Evolutionary conservation across 1,140 invertebrate genomes (phyloP), one percentile per base, ranked within the genome.

Genomic region (Macrobrachium rosenbergii): DNA sequence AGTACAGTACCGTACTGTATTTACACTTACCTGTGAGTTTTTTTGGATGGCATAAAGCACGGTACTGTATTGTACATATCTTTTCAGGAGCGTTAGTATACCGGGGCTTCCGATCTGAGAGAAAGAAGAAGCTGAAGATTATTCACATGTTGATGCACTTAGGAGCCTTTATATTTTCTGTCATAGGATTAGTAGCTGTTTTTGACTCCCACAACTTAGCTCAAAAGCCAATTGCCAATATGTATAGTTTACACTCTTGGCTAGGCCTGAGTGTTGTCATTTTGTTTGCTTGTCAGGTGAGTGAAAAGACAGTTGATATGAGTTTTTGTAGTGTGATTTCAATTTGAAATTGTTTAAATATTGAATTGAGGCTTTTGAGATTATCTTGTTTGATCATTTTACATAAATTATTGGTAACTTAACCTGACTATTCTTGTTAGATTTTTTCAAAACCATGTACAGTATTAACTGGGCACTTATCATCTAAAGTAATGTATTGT

Each of bases 171-270:
- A 93, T 96, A 81, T 93, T 95, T 16, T 91, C 95, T 59, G 94
- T 98, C 90, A 94, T 93, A 43, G 93, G 92, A 10, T 91, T 97
- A 67, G 94, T 96, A 90, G 96, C 97, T 6, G 97, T 95, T 23
- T 98, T 97, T 92, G 95, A 97, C 91, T 96, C 94, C 81, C 97
- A 98, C 91, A 96, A 97, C 62, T 60, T 58, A 2, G 89, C 92
- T 37, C 95, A 95, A 8, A 8, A 8, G 8, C 52, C 52, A 52
- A 95, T 94, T 79, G 94, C 95, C 12, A 97, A 98, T 92, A 92
- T 98, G 91, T 97, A 97, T 91, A 93, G 94, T 76, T 91, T 98
- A 63, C 97, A 98, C 92, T 96, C 96, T 89, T 98, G 97, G 97
- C 90, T 98, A 77, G 97, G 97, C 0, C 91, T 98, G 1, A 92